phyloP scores from a whole-genome alignment of 2,113 vertebrate genomes.

The Ochotona princeps region DNA sequence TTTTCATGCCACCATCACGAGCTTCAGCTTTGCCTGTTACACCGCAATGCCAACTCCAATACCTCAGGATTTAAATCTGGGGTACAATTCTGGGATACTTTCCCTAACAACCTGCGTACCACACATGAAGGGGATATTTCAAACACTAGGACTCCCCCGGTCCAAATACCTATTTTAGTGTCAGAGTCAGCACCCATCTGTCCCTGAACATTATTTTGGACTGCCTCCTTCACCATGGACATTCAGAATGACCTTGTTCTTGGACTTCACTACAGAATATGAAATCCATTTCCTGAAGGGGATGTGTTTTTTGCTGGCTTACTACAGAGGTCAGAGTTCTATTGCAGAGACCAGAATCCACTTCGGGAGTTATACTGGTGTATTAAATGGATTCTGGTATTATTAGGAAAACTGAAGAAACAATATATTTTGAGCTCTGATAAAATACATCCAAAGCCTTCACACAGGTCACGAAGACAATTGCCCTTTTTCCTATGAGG shows the following conservation, averaged over 20 bases:
- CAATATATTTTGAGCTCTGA: background rate
- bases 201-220: background rate
- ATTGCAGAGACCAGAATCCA: background rate
- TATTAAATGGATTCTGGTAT: background rate
- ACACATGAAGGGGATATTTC: background rate
- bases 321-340: background rate
- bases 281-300: background rate
- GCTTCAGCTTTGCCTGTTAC: too few relatives aligned
- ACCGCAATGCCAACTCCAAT: background rate
- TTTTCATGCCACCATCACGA: too few relatives aligned
- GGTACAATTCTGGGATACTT: background rate
- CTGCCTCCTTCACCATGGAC: background rate
- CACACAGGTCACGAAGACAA: background rate
- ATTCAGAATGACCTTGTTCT: background rate
- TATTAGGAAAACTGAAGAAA: background rate
- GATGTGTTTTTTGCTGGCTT: background rate
- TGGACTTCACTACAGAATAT: background rate
- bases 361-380: background rate
- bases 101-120: background rate
- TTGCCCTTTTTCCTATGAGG: background rate
- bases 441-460: background rate
- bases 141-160: background rate
- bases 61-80: background rate
- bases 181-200: background rate
- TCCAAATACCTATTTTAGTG: background rate